phyloP scores from a whole-genome alignment of 2,797 vertebrate genomes.

The Sebastes hubbsi region DNA sequence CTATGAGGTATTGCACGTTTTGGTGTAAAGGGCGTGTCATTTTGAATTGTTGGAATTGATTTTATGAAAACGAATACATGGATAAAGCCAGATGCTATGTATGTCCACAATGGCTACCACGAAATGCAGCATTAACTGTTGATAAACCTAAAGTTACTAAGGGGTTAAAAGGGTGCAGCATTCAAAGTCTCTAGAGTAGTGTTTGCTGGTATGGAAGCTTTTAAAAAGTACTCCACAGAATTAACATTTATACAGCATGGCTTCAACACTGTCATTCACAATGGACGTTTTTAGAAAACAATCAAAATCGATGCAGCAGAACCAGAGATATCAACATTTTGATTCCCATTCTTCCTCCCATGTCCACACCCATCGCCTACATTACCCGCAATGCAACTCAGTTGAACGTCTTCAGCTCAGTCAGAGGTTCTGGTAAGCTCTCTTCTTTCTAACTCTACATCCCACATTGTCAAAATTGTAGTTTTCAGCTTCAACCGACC shows the following conservation, averaged over 20 bases:
- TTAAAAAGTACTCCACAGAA: background rate
- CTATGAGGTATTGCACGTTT: background rate
- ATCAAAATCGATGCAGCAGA: background rate
- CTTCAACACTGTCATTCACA: background rate
- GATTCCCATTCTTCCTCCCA: rapidly evolving
- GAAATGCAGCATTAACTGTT: background rate
- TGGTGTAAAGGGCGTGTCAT: background rate
- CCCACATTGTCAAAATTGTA: too few species aligned
- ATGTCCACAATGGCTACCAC: background rate
- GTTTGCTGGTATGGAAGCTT: background rate
- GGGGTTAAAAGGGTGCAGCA: background rate
- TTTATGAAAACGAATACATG: background rate
- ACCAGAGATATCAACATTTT: background rate
- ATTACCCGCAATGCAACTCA: background rate
- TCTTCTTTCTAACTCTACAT: too few species aligned
- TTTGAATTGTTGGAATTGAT: background rate
- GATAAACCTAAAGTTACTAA: background rate
- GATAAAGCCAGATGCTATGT: background rate
- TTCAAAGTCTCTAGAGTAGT: background rate
- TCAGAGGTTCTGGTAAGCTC: background rate
- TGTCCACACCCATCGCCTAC: too few species aligned
- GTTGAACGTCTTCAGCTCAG: background rate
- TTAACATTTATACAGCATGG: too few species aligned
- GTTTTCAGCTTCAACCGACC: background rate
- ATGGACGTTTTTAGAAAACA: background rate